Percentiles rank a stretch among this genome's conserved stretches.
These are phyloP conservation scores for Triplophysa yarkandensis DNA, from an alignment of 2,797 vertebrate species.

Conservation along the genomic window DNA sequence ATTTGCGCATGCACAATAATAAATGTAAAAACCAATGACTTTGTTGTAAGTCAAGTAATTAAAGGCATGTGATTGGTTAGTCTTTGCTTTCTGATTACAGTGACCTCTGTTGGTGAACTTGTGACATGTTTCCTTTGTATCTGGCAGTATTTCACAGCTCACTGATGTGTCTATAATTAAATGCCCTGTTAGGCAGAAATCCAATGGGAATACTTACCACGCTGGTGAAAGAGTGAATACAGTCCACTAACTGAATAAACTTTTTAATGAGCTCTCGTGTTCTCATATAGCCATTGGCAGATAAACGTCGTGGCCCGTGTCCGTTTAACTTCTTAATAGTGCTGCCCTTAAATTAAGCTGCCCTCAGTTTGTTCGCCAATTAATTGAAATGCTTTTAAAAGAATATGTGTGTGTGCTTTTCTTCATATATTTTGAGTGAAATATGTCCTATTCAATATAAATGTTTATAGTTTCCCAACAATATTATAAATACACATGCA, in stretches of 20 bases:
- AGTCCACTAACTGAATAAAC: constrained; percentile 58
- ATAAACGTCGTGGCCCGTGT: constrained; percentile 43
- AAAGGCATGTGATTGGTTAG: constrained; percentile 63
- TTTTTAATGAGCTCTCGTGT: constrained; percentile 49
- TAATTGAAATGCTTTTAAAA: constrained; percentile 23
- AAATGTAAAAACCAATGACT: background rate
- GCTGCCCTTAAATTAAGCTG: constrained; percentile 49
- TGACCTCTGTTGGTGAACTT: constrained; percentile 30
- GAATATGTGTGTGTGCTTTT: background rate
- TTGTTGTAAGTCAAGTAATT: constrained; percentile 38
- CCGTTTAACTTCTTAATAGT: constrained; percentile 46
- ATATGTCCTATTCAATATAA: background rate
- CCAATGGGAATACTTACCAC: constrained; percentile 45
- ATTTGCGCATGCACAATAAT: constrained; percentile 5
- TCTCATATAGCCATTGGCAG: constrained; percentile 50
- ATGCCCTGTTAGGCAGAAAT: constrained; percentile 59
- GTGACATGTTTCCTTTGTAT: constrained; percentile 14
- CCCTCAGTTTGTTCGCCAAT: constrained; percentile 29
- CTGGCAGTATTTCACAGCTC: constrained; percentile 63
- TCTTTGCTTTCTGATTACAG: constrained; percentile 59
- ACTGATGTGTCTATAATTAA: constrained; percentile 65
- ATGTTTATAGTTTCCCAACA: background rate
- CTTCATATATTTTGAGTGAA: no score
- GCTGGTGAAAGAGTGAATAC: constrained; percentile 57
- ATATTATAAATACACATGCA: background rate